Evolutionary conservation across 2,888 invertebrate genomes (phyloP).

Genomic region (Cantharis nigra): DNA sequence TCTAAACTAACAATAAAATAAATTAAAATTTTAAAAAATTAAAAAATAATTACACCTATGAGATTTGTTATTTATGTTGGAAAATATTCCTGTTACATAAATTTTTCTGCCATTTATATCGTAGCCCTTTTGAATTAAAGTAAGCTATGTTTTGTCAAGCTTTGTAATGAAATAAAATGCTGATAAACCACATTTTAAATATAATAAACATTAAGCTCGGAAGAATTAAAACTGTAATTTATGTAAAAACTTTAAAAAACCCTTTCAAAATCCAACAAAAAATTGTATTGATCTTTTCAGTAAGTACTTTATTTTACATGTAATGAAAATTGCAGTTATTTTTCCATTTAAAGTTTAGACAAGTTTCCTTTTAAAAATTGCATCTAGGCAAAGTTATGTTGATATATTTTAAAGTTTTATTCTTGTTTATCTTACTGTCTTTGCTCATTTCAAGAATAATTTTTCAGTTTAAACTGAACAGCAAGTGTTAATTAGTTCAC

Average conservation of each 20-base stretch:
- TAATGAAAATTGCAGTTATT: not conserved
- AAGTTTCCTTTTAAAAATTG: not conserved
- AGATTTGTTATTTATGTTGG: not conserved
- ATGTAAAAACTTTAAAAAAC: not conserved
- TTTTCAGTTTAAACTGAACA: not conserved
- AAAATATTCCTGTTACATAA: not conserved
- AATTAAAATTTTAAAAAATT: not conserved
- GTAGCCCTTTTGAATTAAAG: not conserved
- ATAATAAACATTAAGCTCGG: not conserved
- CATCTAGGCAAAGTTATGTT: not conserved
- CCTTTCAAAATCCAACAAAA: not conserved
- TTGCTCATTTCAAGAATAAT: not conserved
- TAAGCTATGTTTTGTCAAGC: not conserved
- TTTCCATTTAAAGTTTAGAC: not conserved
- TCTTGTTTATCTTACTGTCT: not conserved
- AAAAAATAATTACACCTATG: not conserved
- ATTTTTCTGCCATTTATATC: not conserved
- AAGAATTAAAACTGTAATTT: not conserved
- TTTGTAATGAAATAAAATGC: not conserved
- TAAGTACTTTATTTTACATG: not conserved
- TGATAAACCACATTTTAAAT: not conserved
- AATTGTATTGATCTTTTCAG: not conserved
- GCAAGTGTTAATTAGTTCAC: not conserved
- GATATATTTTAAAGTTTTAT: not conserved
- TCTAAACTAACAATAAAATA: not conserved